Evolutionary conservation across 2,797 vertebrate genomes (phyloP).

Genomic region (Melanotaenia boesemani): DNA sequence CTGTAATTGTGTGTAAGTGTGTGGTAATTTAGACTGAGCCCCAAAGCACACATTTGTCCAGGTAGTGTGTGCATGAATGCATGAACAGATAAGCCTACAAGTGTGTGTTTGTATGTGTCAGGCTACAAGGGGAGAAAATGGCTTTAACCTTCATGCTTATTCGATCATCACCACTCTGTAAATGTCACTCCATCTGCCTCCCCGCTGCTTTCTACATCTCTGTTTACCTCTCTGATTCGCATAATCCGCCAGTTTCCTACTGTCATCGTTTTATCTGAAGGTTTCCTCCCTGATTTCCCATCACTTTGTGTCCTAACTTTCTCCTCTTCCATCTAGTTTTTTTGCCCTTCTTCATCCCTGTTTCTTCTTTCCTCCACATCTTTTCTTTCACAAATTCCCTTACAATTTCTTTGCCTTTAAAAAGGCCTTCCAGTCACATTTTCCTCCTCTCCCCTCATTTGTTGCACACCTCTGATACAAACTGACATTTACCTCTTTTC

Average conservation of each 20-base stretch:
- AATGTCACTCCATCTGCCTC: slow-evolving; percentile 79
- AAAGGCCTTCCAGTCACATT: background rate
- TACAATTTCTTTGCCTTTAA: background rate
- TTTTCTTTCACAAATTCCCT: slow-evolving; percentile 2
- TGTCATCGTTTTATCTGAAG: slow-evolving; percentile 33
- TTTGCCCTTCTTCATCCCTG: background rate
- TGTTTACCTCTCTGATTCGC: slow-evolving; percentile 58
- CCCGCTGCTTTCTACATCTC: slow-evolving; percentile 53
- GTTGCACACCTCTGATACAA: background rate
- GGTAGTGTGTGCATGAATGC: slow-evolving; percentile 34
- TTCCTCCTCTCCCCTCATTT: background rate
- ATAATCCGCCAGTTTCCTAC: slow-evolving; percentile 28
- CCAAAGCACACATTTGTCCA: slow-evolving; percentile 35
- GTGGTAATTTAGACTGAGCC: slow-evolving; percentile 26
- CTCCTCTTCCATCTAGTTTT: background rate
- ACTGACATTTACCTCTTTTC: slow-evolving; percentile 5
- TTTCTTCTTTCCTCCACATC: background rate
- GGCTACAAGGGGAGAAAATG: slow-evolving; percentile 71
- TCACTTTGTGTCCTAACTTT: slow-evolving; percentile 1
- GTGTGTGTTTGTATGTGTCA: slow-evolving; percentile 9
- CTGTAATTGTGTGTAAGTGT: slow-evolving; percentile 7
- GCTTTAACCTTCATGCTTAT: slow-evolving; percentile 83
- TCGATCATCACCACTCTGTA: slow-evolving; percentile 73
- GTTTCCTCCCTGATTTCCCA: background rate
- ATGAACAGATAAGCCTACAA: slow-evolving; percentile 22